Base-by-base conservation (phyloP, 2,888 invertebrate genomes). In the Hypolimnas misippus region DNA sequence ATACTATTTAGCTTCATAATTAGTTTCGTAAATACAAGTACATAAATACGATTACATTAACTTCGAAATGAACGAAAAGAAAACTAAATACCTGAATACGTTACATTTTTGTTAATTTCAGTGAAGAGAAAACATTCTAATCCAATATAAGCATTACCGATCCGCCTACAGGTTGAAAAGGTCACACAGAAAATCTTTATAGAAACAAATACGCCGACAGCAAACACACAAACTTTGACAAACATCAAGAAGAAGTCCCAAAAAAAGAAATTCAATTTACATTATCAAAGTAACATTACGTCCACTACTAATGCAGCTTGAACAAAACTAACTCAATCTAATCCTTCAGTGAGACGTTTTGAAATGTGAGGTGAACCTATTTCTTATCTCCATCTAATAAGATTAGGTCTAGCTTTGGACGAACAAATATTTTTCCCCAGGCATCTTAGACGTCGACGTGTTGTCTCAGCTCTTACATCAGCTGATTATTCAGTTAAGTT, bases 361-460 rank as follows among this genome's bases (percentile, higher is more conserved):
- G 49, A 29, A 49, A 49, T 46, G 19, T 21, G 25, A 29, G 25
- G 14, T 29, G 8, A 49, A 29, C 49, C 49, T 19, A 29, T 49
- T 49, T 49, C 49, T 49, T 49, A 49, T 49, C 49, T 49, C 25
- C 33, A 53, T 53, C 53, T 53, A 53, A 59, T 53, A 46, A 46
- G 53, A 59, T 53, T 59, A 59, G 53, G n/a, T 33, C 42, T 16
- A 25, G 29, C 50, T 38, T 25, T n/a, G 29, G 38, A 19, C 21
- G 53, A 46, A 38, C 53, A 59, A 59, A 59, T 59, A 59, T 59
- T 59, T 52, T 53, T 8, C 51, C n/a, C 42, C 44, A 40, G 33
- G 44, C 58, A 33, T 59, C 53, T 53, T 52, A 44, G 52, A 52
- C 29, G 49, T 25, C 25, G 21, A 49, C 44, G 35, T 46, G 52